phyloP scores from a whole-genome alignment of 2,888 invertebrate species.

The Acleris laterana region DNA sequence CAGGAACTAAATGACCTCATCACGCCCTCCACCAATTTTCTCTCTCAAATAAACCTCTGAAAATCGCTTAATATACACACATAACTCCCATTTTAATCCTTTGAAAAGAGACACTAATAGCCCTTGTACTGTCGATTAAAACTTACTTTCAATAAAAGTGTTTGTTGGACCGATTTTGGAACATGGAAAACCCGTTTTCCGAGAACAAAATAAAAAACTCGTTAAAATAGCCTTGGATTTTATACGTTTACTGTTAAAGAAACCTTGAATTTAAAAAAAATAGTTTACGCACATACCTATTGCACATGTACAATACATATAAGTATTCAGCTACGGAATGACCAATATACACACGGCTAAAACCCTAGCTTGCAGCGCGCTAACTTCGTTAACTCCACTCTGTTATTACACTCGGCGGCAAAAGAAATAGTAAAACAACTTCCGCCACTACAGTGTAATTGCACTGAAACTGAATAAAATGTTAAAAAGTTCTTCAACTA shows the following conservation, averaged over 20 bases:
- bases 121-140: too few relatives aligned
- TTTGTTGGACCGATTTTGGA: too few relatives aligned
- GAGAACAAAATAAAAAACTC: too few relatives aligned
- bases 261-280: not conserved
- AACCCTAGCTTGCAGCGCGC: constrained; percentile 20
- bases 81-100: too few relatives aligned
- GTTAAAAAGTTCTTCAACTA: constrained; percentile 51
- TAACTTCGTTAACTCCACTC: constrained; percentile 50
- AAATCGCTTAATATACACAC: too few relatives aligned
- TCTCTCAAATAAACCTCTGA: too few relatives aligned
- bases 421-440: constrained; percentile 56
- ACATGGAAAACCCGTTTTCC: too few relatives aligned
- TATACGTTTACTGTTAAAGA: not conserved
- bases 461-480: constrained; percentile 59
- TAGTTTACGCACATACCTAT: not conserved
- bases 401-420: constrained; percentile 47
- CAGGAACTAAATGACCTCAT: too few relatives aligned
- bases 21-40: too few relatives aligned
- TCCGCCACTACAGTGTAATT: constrained; percentile 56
- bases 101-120: too few relatives aligned
- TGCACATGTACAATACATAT: constrained; percentile 1
- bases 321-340: constrained; percentile 19
- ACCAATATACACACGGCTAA: constrained; percentile 14
- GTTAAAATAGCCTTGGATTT: too few relatives aligned
- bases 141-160: too few relatives aligned